Percentiles rank a stretch among this genome's conserved stretches.
Conservation (phyloP, 1,140 invertebrate genomes). For the Drosophila truncata region DNA sequence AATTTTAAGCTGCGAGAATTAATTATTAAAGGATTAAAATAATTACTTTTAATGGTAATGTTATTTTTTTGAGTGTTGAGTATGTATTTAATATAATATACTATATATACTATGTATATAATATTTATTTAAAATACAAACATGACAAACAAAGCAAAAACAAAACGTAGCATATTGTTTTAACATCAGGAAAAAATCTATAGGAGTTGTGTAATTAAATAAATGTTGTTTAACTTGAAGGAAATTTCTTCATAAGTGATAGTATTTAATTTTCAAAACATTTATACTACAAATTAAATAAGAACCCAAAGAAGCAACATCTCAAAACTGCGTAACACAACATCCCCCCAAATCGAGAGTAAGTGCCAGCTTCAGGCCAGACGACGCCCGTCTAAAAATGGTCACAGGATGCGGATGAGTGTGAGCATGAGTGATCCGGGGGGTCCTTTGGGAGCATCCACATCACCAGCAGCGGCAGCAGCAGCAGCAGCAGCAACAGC, state of each 20-base stretch:
- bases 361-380: conserved; percentile 11
- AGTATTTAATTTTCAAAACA: background rate
- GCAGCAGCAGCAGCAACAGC: conserved; percentile 5
- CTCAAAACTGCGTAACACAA: background rate
- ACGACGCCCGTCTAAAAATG: conserved; percentile 54
- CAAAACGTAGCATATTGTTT: too few species aligned
- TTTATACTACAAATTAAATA: background rate
- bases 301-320: background rate
- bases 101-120: too few species aligned
- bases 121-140: too few species aligned
- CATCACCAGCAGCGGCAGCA: background rate
- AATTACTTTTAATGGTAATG: too few species aligned
- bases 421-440: conserved; percentile 6
- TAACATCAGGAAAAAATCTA: too few species aligned
- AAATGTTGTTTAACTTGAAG: background rate
- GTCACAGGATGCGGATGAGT: conserved; percentile 54
- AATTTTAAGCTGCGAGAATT: background rate
- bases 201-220: too few species aligned
- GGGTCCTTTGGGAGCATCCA: conserved; percentile 59
- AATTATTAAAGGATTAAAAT: background rate
- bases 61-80: too few species aligned
- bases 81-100: too few species aligned
- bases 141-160: too few species aligned
- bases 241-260: background rate
- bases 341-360: conserved; percentile 16